Percentiles rank a stretch among this genome's conserved stretches.
These are phyloP conservation scores for Megastigmus dorsalis DNA, from an alignment of 2,888 invertebrate species.

Conservation along the genomic window DNA sequence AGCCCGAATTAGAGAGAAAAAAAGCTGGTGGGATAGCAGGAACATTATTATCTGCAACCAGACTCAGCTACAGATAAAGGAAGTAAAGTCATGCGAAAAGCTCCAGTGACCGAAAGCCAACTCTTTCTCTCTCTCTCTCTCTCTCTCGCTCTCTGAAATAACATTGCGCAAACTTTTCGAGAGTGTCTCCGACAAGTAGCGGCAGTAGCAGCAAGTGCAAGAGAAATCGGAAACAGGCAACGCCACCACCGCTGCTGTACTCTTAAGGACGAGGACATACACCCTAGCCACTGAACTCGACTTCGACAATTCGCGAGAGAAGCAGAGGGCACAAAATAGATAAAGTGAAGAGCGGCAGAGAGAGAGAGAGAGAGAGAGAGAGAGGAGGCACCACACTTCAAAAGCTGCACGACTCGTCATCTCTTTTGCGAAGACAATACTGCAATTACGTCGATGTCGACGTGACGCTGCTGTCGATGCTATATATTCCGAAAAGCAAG, in stretches of 20 bases:
- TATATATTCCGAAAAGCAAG: neutral
- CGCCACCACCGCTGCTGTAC: neutral
- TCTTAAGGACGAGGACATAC: constrained; percentile 1
- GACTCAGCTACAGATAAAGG: neutral
- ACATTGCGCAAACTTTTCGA: constrained; percentile 2
- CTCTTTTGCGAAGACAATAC: constrained; percentile 36
- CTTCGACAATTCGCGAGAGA: constrained; percentile 20
- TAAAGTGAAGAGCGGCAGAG: neutral
- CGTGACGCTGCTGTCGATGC: neutral
- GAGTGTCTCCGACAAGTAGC: neutral
- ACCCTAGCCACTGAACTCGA: neutral
- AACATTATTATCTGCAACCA: neutral
- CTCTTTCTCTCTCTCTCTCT: too few relatives aligned
- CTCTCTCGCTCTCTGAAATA: too few relatives aligned
- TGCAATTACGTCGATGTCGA: constrained; percentile 36
- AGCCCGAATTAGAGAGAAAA: too few relatives aligned
- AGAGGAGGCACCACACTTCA: constrained; percentile 9
- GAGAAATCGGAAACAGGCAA: constrained; percentile 27
- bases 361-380: neutral
- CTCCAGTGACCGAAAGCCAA: neutral
- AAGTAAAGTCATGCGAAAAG: neutral
- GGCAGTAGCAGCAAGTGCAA: neutral
- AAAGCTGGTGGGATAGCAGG: too few relatives aligned
- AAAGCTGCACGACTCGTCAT: constrained; percentile 26
- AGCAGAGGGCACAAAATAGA: neutral